Evolutionary conservation across 2,113 vertebrate genomes (phyloP), one percentile per base, ranked within the genome.

Genomic region (Oxygymnocypris stewartii): DNA sequence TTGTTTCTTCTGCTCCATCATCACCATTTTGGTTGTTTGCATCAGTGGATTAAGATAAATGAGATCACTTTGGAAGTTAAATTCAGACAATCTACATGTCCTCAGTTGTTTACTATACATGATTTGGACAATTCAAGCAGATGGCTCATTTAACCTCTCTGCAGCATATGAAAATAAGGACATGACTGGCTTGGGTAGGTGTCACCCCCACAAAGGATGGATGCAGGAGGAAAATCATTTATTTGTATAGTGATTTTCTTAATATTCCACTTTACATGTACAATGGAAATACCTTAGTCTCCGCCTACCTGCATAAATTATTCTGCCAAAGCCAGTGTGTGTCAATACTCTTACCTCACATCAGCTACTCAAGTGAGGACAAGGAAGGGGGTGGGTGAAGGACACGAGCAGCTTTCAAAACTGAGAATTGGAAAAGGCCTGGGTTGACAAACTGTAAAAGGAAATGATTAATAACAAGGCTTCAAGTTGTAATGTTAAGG

Each of bases 181-280:
- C 12, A 14, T 40, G 81, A 71, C 69, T 59, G 69, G 40, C 49
- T 74, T 74, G 69, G 42, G 28, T 83, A 83, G 67, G 35, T 59
- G 20, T 84, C 69, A 84, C 69, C 47, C n/a, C 59, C 49, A 25
- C 31, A 84, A 84, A 84, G 28, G 35, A 74, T 59, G 82, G 49
- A 37, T 54, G 69, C 31, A 42, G 57, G 51, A 71, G 65, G 69
- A 84, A 37, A 74, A 74, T 25, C 49, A 8, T 40, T 84, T 57
- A 84, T 84, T 84, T 84, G 69, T 73, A 57, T 84, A 84, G 49
- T 14, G 67, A 84, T 71, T 74, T 40, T 84, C 49, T 84, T 74
- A 49, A 82, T 37, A 82, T 7, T 2, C 69, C 69, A 57, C 14
- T 84, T 74, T 59, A 84, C 82, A 54, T 84, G 82, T 73, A 25